Evolutionary conservation across 1,140 invertebrate genomes (phyloP).

Genomic region (Eubasilissa regina): DNA sequence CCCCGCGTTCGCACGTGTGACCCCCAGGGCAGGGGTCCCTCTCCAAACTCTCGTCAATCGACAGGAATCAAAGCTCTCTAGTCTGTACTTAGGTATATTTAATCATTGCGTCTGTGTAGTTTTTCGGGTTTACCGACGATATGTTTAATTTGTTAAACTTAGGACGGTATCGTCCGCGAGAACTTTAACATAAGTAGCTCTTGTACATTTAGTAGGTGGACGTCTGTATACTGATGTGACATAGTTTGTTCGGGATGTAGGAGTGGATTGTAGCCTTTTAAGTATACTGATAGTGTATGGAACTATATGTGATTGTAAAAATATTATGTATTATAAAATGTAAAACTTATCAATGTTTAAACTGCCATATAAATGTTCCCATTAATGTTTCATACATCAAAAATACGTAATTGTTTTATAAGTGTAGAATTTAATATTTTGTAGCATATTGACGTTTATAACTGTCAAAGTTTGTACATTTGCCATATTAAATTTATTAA

Average conservation of each 20-base stretch:
- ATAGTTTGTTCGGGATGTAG: constrained; percentile 23
- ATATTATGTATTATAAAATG: constrained; percentile 45
- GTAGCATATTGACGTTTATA: constrained; percentile 57
- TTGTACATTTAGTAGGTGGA: constrained; percentile 53
- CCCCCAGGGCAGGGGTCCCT: constrained; percentile 58
- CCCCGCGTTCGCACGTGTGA: constrained; percentile 59
- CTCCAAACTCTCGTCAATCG: constrained; percentile 52
- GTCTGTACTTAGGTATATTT: constrained; percentile 57
- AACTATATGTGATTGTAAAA: constrained; percentile 54
- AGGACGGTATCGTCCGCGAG: constrained; percentile 49
- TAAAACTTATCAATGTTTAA: constrained; percentile 47
- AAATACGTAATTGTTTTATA: constrained; percentile 61
- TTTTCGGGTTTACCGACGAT: constrained; percentile 33
- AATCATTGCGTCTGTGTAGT: constrained; percentile 44
- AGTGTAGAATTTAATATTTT: constrained; percentile 58
- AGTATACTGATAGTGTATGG: constrained; percentile 57
- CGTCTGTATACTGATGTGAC: constrained; percentile 49
- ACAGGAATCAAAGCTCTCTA: constrained; percentile 60
- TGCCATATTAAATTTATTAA: constrained; percentile 58
- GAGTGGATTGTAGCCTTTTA: constrained; percentile 52
- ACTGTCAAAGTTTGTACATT: constrained; percentile 58
- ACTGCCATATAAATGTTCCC: constrained; percentile 57
- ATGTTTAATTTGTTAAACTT: constrained; percentile 38
- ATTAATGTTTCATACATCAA: constrained; percentile 55
- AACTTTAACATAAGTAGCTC: constrained; percentile 55